These are phyloP conservation scores for Sprattus sprattus DNA, from an alignment of 2,113 vertebrate genomes.

Conservation along the genomic window DNA sequence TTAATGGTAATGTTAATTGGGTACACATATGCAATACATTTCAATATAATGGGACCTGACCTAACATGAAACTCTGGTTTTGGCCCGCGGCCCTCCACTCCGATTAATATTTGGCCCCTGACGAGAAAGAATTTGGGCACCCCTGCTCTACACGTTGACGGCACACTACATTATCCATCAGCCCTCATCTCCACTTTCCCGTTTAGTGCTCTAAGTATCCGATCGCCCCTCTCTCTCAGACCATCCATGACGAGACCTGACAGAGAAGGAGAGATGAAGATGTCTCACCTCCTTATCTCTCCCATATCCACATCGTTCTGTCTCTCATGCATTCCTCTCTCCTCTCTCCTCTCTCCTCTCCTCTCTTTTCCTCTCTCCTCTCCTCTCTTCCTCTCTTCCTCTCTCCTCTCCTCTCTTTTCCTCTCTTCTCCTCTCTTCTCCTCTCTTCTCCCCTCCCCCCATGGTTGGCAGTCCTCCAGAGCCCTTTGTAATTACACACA, in stretches of 20 bases:
- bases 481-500: slow-evolving; percentile 45
- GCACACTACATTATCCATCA: not conserved
- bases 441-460: slow-evolving; percentile 10
- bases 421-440: not conserved
- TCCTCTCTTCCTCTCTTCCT: not conserved
- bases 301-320: not conserved
- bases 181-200: not conserved
- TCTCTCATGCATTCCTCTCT: not conserved
- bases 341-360: not conserved
- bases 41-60: too few species aligned
- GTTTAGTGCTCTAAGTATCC: not conserved
- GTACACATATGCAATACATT: too few species aligned
- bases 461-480: slow-evolving; percentile 22
- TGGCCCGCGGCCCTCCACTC: too few species aligned
- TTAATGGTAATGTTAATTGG: too few species aligned
- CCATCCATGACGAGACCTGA: not conserved
- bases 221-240: not conserved
- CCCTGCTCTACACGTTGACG: not conserved
- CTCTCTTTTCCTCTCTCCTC: not conserved
- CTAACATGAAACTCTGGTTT: too few species aligned
- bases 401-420: slow-evolving; percentile 1
- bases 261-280: not conserved
- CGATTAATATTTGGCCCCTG: too few species aligned
- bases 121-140: too few species aligned
- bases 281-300: not conserved